Conservation (phyloP, 2,888 invertebrate genomes). For the Andrena hattorfiana region DNA sequence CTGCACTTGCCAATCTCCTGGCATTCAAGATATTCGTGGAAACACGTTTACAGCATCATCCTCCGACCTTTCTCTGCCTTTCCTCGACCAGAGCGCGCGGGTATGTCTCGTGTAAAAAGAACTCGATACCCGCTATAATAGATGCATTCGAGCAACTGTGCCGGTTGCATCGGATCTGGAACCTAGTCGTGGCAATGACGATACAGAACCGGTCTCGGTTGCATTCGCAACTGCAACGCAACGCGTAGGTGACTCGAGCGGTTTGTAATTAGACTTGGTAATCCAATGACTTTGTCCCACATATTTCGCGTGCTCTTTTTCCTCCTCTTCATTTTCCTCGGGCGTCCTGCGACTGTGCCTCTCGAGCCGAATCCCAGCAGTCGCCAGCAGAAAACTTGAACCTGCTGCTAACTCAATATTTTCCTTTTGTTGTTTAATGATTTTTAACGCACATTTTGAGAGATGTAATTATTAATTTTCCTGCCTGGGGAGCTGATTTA, state of each 20-base stretch:
- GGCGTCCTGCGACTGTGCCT: background rate
- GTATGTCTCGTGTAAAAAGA: background rate
- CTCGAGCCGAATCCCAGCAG: no score
- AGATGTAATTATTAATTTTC: no score
- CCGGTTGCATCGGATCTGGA: constrained; percentile 8
- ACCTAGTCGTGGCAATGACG: constrained; percentile 1
- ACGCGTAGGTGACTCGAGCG: background rate
- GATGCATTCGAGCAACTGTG: background rate
- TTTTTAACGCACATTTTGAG: no score
- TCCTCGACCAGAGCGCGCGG: no score
- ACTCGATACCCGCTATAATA: background rate
- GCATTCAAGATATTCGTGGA: no score
- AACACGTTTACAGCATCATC: no score
- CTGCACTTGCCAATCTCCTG: no score
- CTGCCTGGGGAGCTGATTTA: no score
- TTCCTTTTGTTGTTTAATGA: no score
- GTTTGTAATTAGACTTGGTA: background rate
- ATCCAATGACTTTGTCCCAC: background rate
- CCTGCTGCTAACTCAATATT: no score
- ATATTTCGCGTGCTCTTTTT: background rate
- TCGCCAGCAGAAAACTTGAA: no score
- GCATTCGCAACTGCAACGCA: background rate
- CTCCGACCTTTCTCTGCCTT: no score
- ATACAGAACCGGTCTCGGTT: constrained; percentile 10
- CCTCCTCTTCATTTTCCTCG: background rate